These are phyloP conservation scores for Cephus spinipes DNA, from an alignment of 2,888 invertebrate genomes.

Conservation along the genomic window DNA sequence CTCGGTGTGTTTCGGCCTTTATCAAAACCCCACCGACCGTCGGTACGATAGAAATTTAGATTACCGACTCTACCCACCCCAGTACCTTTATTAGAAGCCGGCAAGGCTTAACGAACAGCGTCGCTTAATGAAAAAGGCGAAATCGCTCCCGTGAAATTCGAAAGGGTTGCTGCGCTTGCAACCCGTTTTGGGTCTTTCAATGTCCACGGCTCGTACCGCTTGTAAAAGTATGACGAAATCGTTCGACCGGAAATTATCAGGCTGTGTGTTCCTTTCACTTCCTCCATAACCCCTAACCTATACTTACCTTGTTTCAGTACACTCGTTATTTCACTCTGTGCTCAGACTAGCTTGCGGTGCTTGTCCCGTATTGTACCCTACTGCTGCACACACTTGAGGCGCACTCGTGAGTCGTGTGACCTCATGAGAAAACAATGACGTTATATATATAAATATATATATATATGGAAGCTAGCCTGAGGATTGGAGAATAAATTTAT, in stretches of 20 bases:
- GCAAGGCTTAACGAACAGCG: conserved; percentile 44
- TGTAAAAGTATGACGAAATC: not conserved
- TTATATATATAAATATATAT: not conserved
- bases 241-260: not conserved
- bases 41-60: conserved; percentile 40
- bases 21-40: conserved; percentile 14
- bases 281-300: not conserved
- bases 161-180: not conserved
- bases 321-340: not conserved
- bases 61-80: conserved; percentile 39
- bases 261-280: not conserved
- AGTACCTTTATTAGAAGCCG: conserved; percentile 42
- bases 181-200: not conserved
- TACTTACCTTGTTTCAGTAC: not conserved
- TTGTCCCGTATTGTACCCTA: not conserved
- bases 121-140: not conserved
- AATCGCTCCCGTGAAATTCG: not conserved
- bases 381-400: not conserved
- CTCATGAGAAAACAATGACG: not conserved
- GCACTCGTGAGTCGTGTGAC: not conserved
- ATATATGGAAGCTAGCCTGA: not conserved
- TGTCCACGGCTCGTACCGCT: not conserved
- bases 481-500: not conserved
- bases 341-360: not conserved
- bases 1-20: conserved; percentile 1